These are phyloP conservation scores for Jacana jacana DNA, from an alignment of 2,113 vertebrate genomes.

Conservation along the genomic window DNA sequence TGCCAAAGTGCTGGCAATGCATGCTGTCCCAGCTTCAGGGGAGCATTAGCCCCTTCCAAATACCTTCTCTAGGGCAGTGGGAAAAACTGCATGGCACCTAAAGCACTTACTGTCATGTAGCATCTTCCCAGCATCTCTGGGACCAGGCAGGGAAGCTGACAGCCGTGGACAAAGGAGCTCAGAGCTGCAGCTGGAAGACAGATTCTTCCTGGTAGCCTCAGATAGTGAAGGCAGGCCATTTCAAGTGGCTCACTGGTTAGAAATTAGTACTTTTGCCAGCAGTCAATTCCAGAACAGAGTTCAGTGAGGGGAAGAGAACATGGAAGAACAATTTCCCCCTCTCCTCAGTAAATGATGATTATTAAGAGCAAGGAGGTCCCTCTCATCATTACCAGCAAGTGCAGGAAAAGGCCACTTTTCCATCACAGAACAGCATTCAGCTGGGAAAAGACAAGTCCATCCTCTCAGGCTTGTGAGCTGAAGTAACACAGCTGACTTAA, in stretches of 20 bases:
- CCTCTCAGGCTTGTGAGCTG: neutral
- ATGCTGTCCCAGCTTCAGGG: neutral
- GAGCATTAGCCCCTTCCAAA: neutral
- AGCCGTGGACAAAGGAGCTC: neutral
- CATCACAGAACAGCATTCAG: neutral
- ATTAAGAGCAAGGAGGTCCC: neutral
- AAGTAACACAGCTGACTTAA: neutral
- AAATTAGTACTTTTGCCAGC: neutral
- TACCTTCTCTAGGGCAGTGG: neutral
- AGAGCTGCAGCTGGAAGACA: neutral
- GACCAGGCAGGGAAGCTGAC: neutral
- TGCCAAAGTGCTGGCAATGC: neutral
- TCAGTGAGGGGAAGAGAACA: neutral
- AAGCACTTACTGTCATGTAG: accelerated
- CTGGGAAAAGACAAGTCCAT: neutral
- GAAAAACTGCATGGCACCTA: neutral
- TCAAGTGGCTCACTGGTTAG: neutral
- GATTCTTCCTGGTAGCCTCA: neutral
- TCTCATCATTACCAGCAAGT: neutral
- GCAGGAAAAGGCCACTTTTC: neutral
- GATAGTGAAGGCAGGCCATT: neutral
- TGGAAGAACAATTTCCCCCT: neutral
- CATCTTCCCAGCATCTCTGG: neutral
- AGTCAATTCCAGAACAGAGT: neutral
- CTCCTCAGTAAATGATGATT: neutral